Evolutionary conservation across 2,113 vertebrate species (phyloP).

Genomic region (Typhlomys cinereus): DNA sequence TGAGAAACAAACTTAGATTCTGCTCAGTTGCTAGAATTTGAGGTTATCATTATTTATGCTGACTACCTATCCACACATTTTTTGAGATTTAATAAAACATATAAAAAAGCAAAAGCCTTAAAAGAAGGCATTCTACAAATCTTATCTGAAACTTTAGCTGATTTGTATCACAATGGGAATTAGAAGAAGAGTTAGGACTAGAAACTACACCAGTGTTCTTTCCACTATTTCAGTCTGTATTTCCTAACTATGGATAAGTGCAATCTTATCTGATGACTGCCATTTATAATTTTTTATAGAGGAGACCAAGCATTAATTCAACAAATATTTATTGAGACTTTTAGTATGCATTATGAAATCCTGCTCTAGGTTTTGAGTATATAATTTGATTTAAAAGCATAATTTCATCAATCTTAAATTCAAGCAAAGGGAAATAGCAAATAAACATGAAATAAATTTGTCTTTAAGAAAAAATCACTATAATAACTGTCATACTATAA

Average conservation of each 20-base stretch:
- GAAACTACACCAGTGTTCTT: neutral
- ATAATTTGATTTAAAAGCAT: neutral
- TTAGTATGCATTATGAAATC: neutral
- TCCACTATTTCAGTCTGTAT: neutral
- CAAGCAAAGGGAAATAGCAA: neutral
- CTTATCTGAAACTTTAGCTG: conserved; percentile 20
- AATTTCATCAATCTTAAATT: neutral
- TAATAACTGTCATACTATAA: neutral
- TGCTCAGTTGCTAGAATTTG: neutral
- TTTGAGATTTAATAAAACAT: neutral
- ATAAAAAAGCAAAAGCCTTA: neutral
- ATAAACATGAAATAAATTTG: neutral
- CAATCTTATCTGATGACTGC: neutral
- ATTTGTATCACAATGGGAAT: neutral
- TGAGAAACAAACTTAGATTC: conserved; percentile 1
- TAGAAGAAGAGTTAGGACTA: neutral
- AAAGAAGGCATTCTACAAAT: conserved; percentile 10
- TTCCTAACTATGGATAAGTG: neutral
- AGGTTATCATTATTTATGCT: neutral
- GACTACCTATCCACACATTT: neutral
- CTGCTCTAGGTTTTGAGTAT: neutral
- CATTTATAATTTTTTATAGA: neutral
- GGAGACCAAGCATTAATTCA: neutral
- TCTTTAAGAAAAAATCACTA: neutral
- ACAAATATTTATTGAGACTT: neutral